These are phyloP conservation scores for Agrilus cyanescens DNA, from an alignment of 2,888 invertebrate species.

Conservation along the genomic window DNA sequence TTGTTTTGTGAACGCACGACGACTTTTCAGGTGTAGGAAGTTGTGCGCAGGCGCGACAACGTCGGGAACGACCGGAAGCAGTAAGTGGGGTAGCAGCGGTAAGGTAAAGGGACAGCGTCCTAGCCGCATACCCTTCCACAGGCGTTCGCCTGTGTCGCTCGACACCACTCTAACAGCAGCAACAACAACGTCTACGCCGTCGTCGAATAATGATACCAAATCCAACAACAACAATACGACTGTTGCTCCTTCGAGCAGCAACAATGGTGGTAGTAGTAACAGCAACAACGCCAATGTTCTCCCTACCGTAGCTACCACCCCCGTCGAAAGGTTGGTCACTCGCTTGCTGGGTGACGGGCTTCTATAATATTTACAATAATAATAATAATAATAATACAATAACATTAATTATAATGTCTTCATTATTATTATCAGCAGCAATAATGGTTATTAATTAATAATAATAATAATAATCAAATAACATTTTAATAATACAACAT, in stretches of 20 bases:
- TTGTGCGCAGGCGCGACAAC: constrained; percentile 3
- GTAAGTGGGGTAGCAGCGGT: constrained; percentile 22
- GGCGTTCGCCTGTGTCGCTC: constrained; percentile 41
- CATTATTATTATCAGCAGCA: too few relatives aligned
- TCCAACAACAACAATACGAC: too few relatives aligned
- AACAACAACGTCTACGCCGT: constrained; percentile 4
- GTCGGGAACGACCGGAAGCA: constrained; percentile 22
- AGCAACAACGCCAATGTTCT: too few relatives aligned
- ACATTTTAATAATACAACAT: too few relatives aligned
- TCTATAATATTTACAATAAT: constrained; percentile 5
- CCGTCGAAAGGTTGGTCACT: constrained; percentile 33
- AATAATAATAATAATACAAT: background rate
- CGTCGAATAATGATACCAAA: too few relatives aligned
- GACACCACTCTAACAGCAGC: constrained; percentile 6
- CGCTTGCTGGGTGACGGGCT: constrained; percentile 32
- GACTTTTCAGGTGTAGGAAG: constrained; percentile 35
- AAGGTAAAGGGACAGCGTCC: constrained; percentile 25
- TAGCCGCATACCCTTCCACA: constrained; percentile 44
- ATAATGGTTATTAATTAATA: too few relatives aligned
- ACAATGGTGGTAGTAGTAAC: too few relatives aligned
- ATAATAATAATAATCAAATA: too few relatives aligned
- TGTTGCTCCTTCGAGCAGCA: too few relatives aligned
- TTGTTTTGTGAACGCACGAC: constrained; percentile 18
- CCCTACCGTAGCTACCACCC: constrained; percentile 4
- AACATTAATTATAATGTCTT: too few relatives aligned